Base-by-base conservation (phyloP, 2,113 vertebrate genomes). In the Cariama cristata region DNA sequence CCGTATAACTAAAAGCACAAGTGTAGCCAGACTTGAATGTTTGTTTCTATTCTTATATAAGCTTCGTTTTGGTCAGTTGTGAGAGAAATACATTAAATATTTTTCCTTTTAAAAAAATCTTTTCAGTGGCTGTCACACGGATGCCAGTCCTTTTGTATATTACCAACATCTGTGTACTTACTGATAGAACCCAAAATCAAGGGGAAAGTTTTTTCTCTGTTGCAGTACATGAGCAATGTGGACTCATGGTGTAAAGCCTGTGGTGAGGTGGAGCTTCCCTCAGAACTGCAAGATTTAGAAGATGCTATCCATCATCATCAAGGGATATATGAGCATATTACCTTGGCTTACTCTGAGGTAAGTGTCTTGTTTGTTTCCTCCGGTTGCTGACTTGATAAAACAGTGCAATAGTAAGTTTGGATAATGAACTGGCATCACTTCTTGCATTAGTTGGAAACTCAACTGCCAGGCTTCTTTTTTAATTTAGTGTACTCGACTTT, bases 201-300 rank as follows among this genome's bases (percentile, higher is more conserved):
- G 45, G 17, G 24, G 3, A 59, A 23, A 35, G 6, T 30, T 58
- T 68, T 40, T 90, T 79, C 33, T 75, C 28, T 60, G 11, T 84
- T 95, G 66, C 90, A 99, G 99, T 99, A 99, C 85, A 99, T 99
- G 99, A 99, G 98, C 98, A 99, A 99, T 56, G 99, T 99, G 96
- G 99, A 99, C 94, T 99, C 99, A 0, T 99, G 99, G 99, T 99
- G 99, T 95, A 99, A 99, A 96, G 99, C 99, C 6, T 99, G 99
- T 45, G 99, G 99, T 11, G 99, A 99, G 77, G 99, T 99, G 45
- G 99, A 99, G 30, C 99, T 99, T 93, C 99, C 99, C 5, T 99
- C 99, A 3, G 99, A 99, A 93, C 99, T 99, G 19, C 99, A 99
- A 97, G 99, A 99, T 94, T 98, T 99, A 80, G 99, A 99, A 96